Percentiles rank a stretch among this genome's conserved stretches.
Evolutionary conservation across 2,113 vertebrate species (phyloP).

Genomic region (Furnarius figulus): DNA sequence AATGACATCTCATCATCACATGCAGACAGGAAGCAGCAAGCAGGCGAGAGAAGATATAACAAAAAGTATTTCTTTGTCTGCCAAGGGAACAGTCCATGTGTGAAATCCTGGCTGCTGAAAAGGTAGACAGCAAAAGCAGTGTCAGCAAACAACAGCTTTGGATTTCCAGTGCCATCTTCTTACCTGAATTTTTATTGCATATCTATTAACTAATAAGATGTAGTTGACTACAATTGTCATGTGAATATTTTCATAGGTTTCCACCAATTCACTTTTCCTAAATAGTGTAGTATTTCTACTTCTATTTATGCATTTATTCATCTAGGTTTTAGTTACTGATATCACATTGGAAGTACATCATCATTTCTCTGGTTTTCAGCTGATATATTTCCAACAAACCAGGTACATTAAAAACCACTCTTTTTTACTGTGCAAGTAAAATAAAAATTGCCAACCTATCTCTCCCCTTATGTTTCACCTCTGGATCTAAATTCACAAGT

Average conservation of each 20-base stretch:
- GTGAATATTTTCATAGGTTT: neutral
- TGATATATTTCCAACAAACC: neutral
- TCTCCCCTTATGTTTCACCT: neutral
- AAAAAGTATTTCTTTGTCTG: slow-evolving; percentile 24
- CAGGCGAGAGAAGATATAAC: slow-evolving; percentile 37
- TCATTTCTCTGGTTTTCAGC: neutral
- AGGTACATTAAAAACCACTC: neutral
- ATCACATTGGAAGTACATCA: neutral
- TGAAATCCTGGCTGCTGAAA: slow-evolving; percentile 24
- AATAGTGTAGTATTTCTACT: neutral
- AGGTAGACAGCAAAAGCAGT: neutral
- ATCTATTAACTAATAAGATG: neutral
- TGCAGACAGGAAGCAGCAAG: slow-evolving; percentile 52
- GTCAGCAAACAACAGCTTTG: neutral
- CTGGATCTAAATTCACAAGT: slow-evolving; percentile 42
- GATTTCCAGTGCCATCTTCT: neutral
- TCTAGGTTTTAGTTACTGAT: neutral
- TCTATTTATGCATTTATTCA: neutral
- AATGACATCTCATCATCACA: slow-evolving; percentile 39
- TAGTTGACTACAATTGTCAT: neutral
- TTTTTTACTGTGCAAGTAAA: neutral
- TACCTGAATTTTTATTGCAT: neutral
- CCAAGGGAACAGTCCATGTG: slow-evolving; percentile 3
- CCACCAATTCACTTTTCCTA: neutral
- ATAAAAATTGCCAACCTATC: neutral